Percentiles rank a stretch among this genome's conserved stretches.
These are phyloP conservation scores for Platichthys flesus DNA, from an alignment of 2,113 vertebrate species.

Conservation along the genomic window DNA sequence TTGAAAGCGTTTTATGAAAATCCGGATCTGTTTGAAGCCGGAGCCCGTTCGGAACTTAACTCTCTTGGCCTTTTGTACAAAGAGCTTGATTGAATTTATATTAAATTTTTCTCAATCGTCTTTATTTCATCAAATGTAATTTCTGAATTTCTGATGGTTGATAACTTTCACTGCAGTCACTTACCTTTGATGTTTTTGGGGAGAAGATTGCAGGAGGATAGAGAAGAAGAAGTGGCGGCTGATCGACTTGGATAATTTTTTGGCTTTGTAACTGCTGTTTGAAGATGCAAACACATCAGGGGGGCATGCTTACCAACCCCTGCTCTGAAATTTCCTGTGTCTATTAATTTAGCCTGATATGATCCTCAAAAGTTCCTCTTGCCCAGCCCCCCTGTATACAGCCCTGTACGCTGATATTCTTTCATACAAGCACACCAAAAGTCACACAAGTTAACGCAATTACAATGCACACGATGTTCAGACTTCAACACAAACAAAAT, in stretches of 20 bases:
- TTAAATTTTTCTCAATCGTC: constrained; percentile 20
- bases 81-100: constrained; percentile 53
- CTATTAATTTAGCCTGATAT: constrained; percentile 27
- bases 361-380: constrained; percentile 21
- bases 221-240: constrained; percentile 57
- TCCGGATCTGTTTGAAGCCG: constrained; percentile 67
- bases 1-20: constrained; percentile 74
- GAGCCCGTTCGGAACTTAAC: constrained; percentile 59
- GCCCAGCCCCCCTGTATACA: no score
- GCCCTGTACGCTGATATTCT: background rate
- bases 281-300: constrained; percentile 48
- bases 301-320: constrained; percentile 29
- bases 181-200: constrained; percentile 45
- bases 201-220: constrained; percentile 30
- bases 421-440: background rate
- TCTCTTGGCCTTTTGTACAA: constrained; percentile 59
- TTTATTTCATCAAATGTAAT: constrained; percentile 44
- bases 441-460: background rate
- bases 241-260: constrained; percentile 61
- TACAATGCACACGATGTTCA: background rate
- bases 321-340: constrained; percentile 18
- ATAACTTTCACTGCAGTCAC: constrained; percentile 40
- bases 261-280: constrained; percentile 58
- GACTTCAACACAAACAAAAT: constrained; percentile 20
- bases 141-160: constrained; percentile 25